Evolutionary conservation across 2,113 vertebrate species (phyloP).

Genomic region (Dromas ardeola): DNA sequence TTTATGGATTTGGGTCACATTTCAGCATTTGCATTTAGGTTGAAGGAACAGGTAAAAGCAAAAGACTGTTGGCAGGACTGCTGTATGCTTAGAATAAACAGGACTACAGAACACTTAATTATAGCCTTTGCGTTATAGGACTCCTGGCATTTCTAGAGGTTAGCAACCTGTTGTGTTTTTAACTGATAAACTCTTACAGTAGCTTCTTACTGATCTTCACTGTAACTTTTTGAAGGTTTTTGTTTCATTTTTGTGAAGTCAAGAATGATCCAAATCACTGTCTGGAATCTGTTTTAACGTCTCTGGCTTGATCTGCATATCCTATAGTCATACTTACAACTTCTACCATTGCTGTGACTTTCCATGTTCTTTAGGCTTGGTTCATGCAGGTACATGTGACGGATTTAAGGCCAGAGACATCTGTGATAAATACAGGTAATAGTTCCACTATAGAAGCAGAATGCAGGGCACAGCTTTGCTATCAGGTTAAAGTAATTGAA

Average conservation of each 20-base stretch:
- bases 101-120: background rate
- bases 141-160: background rate
- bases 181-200: background rate
- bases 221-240: background rate
- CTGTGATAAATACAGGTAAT: fast-evolving
- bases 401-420: background rate
- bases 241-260: background rate
- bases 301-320: background rate
- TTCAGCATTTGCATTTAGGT: slow-evolving; percentile 22
- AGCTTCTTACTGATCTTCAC: background rate
- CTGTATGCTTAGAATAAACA: background rate
- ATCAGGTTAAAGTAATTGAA: background rate
- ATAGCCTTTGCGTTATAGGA: background rate
- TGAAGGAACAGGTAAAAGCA: slow-evolving; percentile 11
- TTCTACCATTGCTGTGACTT: background rate
- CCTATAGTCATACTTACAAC: background rate
- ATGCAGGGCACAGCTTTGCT: background rate
- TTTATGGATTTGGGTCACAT: slow-evolving; percentile 51
- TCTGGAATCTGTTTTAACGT: background rate
- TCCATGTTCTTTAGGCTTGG: background rate
- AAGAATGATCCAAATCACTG: background rate
- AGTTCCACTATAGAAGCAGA: background rate
- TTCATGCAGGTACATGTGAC: background rate
- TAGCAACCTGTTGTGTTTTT: background rate
- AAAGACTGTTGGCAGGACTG: background rate